Conservation (phyloP, 2,113 vertebrate genomes). For the Dipodomys merriami region DNA sequence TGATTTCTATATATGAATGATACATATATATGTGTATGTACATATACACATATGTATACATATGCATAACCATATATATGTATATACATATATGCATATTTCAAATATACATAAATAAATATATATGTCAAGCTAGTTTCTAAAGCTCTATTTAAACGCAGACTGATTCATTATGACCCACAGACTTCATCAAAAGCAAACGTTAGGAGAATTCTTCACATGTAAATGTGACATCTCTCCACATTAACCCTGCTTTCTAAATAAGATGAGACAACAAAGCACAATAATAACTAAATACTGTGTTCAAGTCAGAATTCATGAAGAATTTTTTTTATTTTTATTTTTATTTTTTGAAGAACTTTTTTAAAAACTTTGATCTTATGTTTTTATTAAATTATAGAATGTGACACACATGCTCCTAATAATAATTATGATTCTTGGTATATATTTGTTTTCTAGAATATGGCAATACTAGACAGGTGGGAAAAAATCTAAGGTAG, state of each 20-base stretch:
- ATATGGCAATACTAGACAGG: background rate
- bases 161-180: background rate
- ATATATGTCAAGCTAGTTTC: conserved; percentile 39
- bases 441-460: conserved; percentile 19
- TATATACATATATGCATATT: no score
- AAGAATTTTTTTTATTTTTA: no score
- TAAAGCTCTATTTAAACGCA: conserved; percentile 16
- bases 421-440: background rate
- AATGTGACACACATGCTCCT: background rate
- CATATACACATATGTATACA: no score
- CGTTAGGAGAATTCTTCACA: background rate
- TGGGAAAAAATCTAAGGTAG: background rate
- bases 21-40: no score
- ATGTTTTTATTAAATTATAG: background rate
- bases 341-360: conserved; percentile 4
- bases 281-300: background rate
- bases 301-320: background rate
- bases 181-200: conserved; percentile 37
- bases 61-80: no score
- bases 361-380: background rate
- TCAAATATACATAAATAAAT: no score
- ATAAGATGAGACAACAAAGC: background rate
- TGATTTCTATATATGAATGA: background rate
- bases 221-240: background rate
- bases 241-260: background rate